Conservation (phyloP, 2,113 vertebrate genomes). For the Poicephalus meyeri region DNA sequence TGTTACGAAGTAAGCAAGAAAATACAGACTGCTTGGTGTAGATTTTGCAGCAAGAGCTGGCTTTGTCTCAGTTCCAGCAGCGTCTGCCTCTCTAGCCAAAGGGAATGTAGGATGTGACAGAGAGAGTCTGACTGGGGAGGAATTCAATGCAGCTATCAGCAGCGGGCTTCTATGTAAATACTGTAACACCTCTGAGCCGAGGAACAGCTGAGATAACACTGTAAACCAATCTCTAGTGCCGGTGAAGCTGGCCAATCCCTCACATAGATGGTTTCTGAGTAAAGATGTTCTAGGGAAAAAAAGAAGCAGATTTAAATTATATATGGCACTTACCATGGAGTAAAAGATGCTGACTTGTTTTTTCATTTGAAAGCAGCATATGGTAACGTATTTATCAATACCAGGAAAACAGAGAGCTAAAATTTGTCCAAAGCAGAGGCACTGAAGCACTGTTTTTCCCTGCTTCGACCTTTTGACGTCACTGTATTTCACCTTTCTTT, state of each 20-base stretch:
- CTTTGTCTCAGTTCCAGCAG: neutral
- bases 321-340: neutral
- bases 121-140: constrained; percentile 38
- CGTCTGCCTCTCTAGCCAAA: neutral
- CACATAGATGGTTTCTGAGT: neutral
- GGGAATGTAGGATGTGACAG: constrained; percentile 30
- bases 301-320: neutral
- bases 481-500: neutral
- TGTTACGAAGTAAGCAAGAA: neutral
- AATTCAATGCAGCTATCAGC: constrained; percentile 66
- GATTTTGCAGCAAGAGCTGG: neutral
- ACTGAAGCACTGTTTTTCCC: neutral
- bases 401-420: neutral
- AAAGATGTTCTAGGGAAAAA: neutral
- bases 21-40: neutral
- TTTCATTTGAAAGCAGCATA: neutral
- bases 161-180: constrained; percentile 73
- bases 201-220: constrained; percentile 77
- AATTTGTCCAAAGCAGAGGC: neutral
- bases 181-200: constrained; percentile 65
- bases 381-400: neutral
- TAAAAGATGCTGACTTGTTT: neutral
- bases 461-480: neutral
- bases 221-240: constrained; percentile 69
- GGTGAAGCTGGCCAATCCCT: constrained; percentile 17